Base-by-base conservation (phyloP, 2,113 vertebrate species). In the Deroptyus accipitrinus region DNA sequence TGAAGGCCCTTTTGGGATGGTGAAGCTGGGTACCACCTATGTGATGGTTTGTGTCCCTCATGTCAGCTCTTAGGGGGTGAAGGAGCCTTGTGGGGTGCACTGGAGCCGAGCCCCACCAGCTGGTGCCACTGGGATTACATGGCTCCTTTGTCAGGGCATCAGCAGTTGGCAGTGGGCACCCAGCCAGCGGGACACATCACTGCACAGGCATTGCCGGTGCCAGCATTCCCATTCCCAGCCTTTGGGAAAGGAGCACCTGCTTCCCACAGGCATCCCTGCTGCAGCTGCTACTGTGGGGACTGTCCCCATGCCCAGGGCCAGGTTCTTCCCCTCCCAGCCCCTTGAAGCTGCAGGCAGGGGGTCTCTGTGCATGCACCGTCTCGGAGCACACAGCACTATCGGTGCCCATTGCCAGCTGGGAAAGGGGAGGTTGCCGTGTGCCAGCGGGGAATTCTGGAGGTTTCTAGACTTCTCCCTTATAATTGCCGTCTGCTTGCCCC, bases 261-360 rank as follows among this genome's bases (percentile, higher is more conserved):
- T 94, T 83, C 63, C 79, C 74, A 28, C 0, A 3, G 42, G 69
- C 67, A 59, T 46, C 27, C 18, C 70, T 61, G 63, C 79, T 35
- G 5, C 91, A 92, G 79, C 85, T 95, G 94, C 79, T 63, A 33
- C 63, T 11, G 2, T 4, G 8, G 64, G 33, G 13, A 25, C 44
- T 2, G 13, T 90, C 83, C 69, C 78, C 7, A 0, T 0, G 7
- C 33, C 67, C 1, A 8, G 31, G 59, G 33, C 61, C 0, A 0
- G 17, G 64, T 68, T 51, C 57, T 55, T 77, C 39, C 54, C 44
- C 18, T 66, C 30, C 3, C 5, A 2, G 67, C 70, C 66, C 17
- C 12, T 5, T n/a, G 23, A 91, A 94, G 83, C 94, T 83, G 83
- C 35, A 10, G 52, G 42, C 3, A 11, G 4, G 64, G 30, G 27